A percentile compares a stretch with the other conserved stretches of the same genome.
These are phyloP conservation scores for Leptogaster cylindrica DNA, from an alignment of 2,888 invertebrate genomes.

Conservation along the genomic window DNA sequence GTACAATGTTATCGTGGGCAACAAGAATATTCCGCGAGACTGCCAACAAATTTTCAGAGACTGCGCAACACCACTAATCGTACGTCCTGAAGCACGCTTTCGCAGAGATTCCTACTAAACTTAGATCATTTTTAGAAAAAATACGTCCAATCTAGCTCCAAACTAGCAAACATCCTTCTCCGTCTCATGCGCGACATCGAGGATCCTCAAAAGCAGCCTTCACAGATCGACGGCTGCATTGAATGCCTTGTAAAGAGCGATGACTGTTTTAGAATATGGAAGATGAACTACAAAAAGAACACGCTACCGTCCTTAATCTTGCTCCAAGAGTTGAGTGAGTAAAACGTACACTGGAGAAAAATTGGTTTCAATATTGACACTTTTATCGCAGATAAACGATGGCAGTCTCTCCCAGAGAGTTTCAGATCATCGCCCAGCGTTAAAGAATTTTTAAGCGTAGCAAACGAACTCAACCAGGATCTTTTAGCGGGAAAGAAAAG, in stretches of 20 bases:
- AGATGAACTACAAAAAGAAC: constrained; percentile 60
- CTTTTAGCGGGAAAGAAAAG: constrained; percentile 10
- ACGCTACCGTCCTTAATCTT: constrained; percentile 53
- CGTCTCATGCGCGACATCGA: constrained; percentile 55
- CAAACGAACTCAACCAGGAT: constrained; percentile 5
- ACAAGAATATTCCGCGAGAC: constrained; percentile 54
- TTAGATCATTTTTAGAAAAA: constrained; percentile 51
- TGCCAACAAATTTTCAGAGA: constrained; percentile 53
- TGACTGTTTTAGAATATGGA: constrained; percentile 58
- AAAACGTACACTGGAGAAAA: no score
- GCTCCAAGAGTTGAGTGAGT: constrained; percentile 54
- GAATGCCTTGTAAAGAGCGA: constrained; percentile 54
- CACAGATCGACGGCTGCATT: constrained; percentile 56
- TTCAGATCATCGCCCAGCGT: neutral
- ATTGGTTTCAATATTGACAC: no score
- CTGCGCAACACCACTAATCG: constrained; percentile 55
- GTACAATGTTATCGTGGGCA: constrained; percentile 53
- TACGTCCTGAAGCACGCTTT: constrained; percentile 46
- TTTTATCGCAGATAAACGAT: constrained; percentile 50
- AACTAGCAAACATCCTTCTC: constrained; percentile 56
- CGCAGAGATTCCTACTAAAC: neutral
- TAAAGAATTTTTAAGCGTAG: neutral
- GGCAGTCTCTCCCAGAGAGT: constrained; percentile 46
- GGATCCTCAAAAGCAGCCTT: constrained; percentile 47
- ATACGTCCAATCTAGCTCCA: constrained; percentile 54